These are phyloP conservation scores for Coenonympha arcania DNA, from an alignment of 2,888 invertebrate species.

Conservation along the genomic window DNA sequence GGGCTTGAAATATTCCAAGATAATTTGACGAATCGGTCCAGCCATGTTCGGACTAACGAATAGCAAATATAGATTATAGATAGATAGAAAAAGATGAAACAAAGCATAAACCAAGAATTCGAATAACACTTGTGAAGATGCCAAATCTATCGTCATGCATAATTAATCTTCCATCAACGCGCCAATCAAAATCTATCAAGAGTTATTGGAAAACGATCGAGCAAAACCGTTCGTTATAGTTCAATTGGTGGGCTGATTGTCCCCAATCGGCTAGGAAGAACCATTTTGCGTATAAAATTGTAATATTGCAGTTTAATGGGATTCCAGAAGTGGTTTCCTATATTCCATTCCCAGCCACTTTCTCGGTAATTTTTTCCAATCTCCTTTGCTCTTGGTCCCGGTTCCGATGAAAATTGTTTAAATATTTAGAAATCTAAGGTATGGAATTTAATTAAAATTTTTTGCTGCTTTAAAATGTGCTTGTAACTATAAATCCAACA, in stretches of 20 bases:
- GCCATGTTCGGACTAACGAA: too few relatives aligned
- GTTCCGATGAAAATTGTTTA: background rate
- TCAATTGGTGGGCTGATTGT: slow-evolving; percentile 7
- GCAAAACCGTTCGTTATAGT: slow-evolving; percentile 10
- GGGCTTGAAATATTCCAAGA: too few relatives aligned
- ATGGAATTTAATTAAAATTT: background rate
- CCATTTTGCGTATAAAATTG: slow-evolving; percentile 45
- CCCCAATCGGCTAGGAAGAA: slow-evolving; percentile 20
- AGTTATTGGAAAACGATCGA: slow-evolving; percentile 15
- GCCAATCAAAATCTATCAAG: slow-evolving; percentile 14
- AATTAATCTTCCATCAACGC: background rate
- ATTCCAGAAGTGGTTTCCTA: slow-evolving; percentile 39
- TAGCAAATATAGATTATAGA: too few relatives aligned
- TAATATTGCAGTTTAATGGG: slow-evolving; percentile 46
- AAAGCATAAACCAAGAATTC: too few relatives aligned
- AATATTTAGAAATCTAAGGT: background rate
- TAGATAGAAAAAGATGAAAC: too few relatives aligned
- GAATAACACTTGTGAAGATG: background rate
- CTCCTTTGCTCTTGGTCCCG: slow-evolving; percentile 1
- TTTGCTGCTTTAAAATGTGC: too few relatives aligned
- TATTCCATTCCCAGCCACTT: slow-evolving; percentile 40
- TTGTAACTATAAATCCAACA: too few relatives aligned
- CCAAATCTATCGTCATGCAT: background rate
- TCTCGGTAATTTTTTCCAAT: slow-evolving; percentile 2
- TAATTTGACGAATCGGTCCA: too few relatives aligned